These are phyloP conservation scores for Chesias legatella DNA, from an alignment of 2,888 invertebrate species.

Conservation along the genomic window DNA sequence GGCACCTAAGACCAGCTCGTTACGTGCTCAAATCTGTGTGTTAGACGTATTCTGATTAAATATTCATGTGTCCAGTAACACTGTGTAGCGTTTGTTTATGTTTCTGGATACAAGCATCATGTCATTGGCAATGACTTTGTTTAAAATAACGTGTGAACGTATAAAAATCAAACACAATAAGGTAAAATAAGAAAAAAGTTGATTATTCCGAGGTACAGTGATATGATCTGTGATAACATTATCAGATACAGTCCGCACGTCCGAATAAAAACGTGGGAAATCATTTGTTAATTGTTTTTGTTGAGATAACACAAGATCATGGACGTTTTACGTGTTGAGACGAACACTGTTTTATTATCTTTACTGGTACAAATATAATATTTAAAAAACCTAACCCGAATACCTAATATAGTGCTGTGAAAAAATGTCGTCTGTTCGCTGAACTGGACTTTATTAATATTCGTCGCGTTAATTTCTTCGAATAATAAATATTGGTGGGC, in stretches of 20 bases:
- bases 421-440: too few species aligned
- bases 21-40: too few species aligned
- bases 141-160: conserved; percentile 4
- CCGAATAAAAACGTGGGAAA: conserved; percentile 52
- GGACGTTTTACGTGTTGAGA: conserved; percentile 32
- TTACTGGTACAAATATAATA: conserved; percentile 1
- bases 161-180: background rate
- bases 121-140: conserved; percentile 9
- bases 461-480: too few species aligned
- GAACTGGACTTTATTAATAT: too few species aligned
- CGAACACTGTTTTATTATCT: conserved; percentile 6
- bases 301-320: conserved; percentile 41
- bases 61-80: too few species aligned
- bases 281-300: conserved; percentile 39
- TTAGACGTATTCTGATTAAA: too few species aligned
- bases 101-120: conserved; percentile 11
- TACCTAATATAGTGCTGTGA: too few species aligned
- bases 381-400: background rate
- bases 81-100: conserved; percentile 1
- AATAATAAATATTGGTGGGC: too few species aligned
- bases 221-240: conserved; percentile 21
- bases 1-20: too few species aligned
- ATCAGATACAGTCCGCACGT: conserved; percentile 37
- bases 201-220: conserved; percentile 17
- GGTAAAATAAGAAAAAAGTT: conserved; percentile 13